Evolutionary conservation across 2,797 vertebrate species (phyloP), one percentile per base, ranked within the genome.

Genomic region (Dipus sagitta): DNA sequence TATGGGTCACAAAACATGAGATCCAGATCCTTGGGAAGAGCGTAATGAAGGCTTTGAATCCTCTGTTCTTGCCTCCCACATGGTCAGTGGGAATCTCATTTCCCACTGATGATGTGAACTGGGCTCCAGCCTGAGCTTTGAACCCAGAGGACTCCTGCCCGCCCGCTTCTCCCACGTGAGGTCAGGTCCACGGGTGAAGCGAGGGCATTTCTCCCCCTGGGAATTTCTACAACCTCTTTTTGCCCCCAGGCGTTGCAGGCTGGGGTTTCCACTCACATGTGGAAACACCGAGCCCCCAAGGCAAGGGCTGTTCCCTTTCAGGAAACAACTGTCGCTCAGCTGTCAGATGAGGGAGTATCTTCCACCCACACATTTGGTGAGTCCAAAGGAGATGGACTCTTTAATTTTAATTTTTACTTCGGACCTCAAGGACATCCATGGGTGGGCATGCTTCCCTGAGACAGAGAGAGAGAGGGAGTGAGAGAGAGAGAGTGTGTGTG

Each of bases 321-420:
- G 82, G 88, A 84, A 93, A 78, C 78, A 81, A 67, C 89, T 82
- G 67, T 95, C 95, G 79, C 81, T 93, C 84, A 95, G 93, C 93
- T 94, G 90, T 93, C 92, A 92, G 86, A 86, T 88, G 70, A 54
- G 86, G 94, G 81, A 75, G 77, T 96, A 79, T 86, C 85, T 94
- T 58, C 87, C 91, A 30, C 92, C 96, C 90, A 94, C 64, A 9
- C 77, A n/a, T 93, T 96, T 87, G 72, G 38, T 68, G 88, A 91
- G 92, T 91, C 94, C 94, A 94, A 86, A 92, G 88, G 86, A 85
- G 85, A 89, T 95, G 95, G 95, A 92, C 87, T 96, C 81, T 60
- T 95, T 96, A 92, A 89, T 96, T 96, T 94, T 90, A 87, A 93
- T 96, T 96, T 95, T 92, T 90, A 77, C 92, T 96, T 67, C 76